phyloP scores from a whole-genome alignment of 1,140 invertebrate genomes.

The Acromyrmex heyeri region DNA sequence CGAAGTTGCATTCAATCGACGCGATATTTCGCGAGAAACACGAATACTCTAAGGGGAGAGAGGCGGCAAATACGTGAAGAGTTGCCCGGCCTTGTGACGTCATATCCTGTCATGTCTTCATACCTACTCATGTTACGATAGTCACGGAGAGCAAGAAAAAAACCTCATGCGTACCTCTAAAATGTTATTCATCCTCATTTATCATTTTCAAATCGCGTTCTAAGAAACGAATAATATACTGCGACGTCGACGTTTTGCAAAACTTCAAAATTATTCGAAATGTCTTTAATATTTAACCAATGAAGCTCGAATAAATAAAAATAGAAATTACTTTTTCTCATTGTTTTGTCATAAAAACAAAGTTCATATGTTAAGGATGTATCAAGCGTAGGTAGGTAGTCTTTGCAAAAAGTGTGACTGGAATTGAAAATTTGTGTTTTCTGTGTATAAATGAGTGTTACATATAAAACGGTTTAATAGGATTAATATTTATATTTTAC shows the following conservation, averaged over 20 bases:
- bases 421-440: too few relatives aligned
- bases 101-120: conserved; percentile 81
- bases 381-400: too few relatives aligned
- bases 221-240: neutral
- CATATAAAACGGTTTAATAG: too few relatives aligned
- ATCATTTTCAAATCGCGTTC: neutral
- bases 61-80: conserved; percentile 68
- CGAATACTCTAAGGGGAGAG: neutral
- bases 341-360: neutral
- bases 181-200: neutral
- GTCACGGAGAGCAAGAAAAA: conserved; percentile 40
- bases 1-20: conserved; percentile 24
- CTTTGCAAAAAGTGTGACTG: too few relatives aligned
- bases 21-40: conserved; percentile 57
- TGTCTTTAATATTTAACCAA: neutral
- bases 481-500: too few relatives aligned
- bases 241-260: neutral
- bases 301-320: neutral
- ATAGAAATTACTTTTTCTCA: neutral
- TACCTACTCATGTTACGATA: conserved; percentile 74
- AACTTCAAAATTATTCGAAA: neutral
- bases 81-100: conserved; percentile 80
- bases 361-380: neutral
- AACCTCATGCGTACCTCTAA: neutral
- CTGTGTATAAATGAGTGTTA: too few relatives aligned